Base-by-base conservation (phyloP, 2,888 invertebrate genomes). In the Loripinus fragilis region DNA sequence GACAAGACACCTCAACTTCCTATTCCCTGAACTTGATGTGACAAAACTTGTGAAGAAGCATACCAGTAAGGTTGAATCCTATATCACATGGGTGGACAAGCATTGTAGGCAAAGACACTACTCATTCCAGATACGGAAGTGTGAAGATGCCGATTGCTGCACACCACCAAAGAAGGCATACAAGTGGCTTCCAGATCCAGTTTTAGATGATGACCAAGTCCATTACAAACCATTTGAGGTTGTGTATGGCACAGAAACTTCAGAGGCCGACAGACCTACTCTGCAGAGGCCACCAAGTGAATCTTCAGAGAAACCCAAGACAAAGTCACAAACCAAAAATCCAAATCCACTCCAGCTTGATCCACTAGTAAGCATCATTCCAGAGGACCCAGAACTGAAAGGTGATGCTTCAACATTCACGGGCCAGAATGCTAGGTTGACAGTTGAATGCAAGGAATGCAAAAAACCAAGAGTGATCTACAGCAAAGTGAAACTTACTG, bases 71-170 rank as follows among this genome's bases (percentile, higher is more conserved):
- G 20, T 69, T 25, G 38, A 10, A 20, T 55, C 60, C 20, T 76
- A 76, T 30, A 50, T 55, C 20, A 35, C 17, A 8, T 73, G 48
- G 48, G 33, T 68, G 2, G 55, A 78, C n/a, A 55, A 64, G 15
- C 76, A 82, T 52, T 77, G 72, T 25, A 64, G 68, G 33, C 60
- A 65, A 48, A 30, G 64, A 2, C 78, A 78, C 10, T 78, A 82
- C 48, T 52, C 65, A 65, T 79, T 82, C 60, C 79, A 82, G n/a
- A 74, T 82, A 1, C 67, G 67, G 30, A 79, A 74, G 50, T 81
- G 78, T 76, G 52, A 48, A 20, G 74, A 78, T 66, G 28, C 0
- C 28, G 15, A 35, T 7, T 78, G 78, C 66, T 78, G 71, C 69
- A 50, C 48, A n/a, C 20, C 72, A 25, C 17, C 33, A 25, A 66